Evolutionary conservation across 2,888 invertebrate genomes (phyloP).

Genomic region (Drosophila kuntzei): DNA sequence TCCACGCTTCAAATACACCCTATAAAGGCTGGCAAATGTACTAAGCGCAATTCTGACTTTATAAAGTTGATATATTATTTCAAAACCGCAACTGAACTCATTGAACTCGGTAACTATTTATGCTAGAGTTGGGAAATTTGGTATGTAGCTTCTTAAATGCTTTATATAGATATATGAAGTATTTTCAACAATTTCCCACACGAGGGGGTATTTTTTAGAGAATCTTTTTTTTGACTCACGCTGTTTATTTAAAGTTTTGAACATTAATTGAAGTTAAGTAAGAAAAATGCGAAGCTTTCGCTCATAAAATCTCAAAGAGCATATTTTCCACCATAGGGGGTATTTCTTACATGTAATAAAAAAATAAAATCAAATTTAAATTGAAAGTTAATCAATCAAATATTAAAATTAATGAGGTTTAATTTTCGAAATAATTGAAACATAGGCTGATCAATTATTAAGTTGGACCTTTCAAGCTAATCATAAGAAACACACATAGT

Average conservation of each 20-base stretch:
- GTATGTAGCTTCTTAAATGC: background rate
- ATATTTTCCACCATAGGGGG: background rate
- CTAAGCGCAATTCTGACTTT: background rate
- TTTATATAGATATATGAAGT: background rate
- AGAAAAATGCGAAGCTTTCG: rapidly evolving
- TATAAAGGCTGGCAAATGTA: background rate
- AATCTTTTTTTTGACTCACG: background rate
- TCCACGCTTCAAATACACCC: slow-evolving; percentile 8
- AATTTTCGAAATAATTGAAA: too few relatives aligned
- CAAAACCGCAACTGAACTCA: background rate
- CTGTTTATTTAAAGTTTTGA: background rate
- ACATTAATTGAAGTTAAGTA: background rate
- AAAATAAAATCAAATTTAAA: too few relatives aligned
- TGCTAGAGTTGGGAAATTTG: background rate
- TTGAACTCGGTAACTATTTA: background rate
- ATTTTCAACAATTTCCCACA: background rate
- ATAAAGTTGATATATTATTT: background rate
- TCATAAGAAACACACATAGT: background rate
- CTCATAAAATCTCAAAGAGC: background rate
- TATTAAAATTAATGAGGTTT: too few relatives aligned
- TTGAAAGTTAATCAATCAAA: too few relatives aligned
- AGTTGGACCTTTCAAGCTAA: background rate
- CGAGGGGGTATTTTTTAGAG: background rate
- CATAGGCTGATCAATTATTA: too few relatives aligned
- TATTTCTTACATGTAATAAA: too few relatives aligned